A percentile compares a stretch with the other conserved stretches of the same genome.
These are phyloP conservation scores for Platycnemis pennipes DNA, from an alignment of 2,888 invertebrate genomes.

Conservation along the genomic window DNA sequence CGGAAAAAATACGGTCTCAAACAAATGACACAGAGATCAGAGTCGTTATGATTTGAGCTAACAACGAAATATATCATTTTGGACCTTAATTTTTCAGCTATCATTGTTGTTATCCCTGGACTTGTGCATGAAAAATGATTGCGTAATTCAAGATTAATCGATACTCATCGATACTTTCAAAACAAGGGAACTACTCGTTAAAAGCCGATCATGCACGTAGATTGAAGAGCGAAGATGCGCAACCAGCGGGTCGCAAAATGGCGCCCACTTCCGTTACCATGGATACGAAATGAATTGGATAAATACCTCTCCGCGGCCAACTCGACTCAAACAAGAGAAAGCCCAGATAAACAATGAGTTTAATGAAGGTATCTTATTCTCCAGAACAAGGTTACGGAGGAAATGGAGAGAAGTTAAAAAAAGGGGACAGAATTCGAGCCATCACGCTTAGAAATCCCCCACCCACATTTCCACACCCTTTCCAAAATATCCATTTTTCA, in stretches of 20 bases:
- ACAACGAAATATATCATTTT: no score
- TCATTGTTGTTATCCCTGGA: no score
- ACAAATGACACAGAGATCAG: no score
- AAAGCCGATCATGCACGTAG: neutral
- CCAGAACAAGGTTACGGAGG: no score
- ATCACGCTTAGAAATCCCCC: neutral
- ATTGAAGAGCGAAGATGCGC: neutral
- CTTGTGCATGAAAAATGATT: no score
- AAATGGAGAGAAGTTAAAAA: neutral
- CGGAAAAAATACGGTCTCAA: no score
- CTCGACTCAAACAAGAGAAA: neutral
- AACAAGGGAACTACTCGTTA: neutral
- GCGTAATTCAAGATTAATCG: no score
- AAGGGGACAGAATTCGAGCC: neutral
- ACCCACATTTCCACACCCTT: conserved; percentile 13
- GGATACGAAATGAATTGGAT: neutral
- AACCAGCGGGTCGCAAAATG: neutral
- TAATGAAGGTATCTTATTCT: neutral
- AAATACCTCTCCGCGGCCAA: neutral
- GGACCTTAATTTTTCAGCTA: no score
- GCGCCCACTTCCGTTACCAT: neutral
- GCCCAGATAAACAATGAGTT: neutral
- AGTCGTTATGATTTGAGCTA: no score
- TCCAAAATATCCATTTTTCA: conserved; percentile 60
- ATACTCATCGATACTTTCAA: neutral